Base-by-base conservation (phyloP, 1,140 invertebrate genomes). In the Diabrotica virgifera region DNA sequence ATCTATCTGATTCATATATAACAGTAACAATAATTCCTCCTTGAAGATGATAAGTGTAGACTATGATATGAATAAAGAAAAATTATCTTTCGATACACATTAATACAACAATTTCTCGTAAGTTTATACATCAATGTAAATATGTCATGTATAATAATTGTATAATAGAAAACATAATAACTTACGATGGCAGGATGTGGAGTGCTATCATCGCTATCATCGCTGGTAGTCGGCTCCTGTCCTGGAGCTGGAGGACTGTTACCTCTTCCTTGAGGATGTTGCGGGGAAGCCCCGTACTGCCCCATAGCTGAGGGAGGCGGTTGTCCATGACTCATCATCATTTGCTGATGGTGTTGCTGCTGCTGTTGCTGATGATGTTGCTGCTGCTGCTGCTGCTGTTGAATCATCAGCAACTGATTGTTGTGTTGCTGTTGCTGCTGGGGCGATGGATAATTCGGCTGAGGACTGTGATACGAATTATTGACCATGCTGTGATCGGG, bases 171-270 rank as follows among this genome's bases (percentile, higher is more conserved):
- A 46, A 46, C 4, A 4, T 24, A 24, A 24, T 24, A 36, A 46
- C 14, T 36, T 72, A 88, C 87, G 81, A 87, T 84, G 6, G 84
- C 85, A 11, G 86, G 81, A 76, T 88, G 87, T 40, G 91, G 90
- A 14, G 91, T 89, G 79, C 90, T 92, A 75, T 94, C 93, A 79
- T 95, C 92, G 73, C 91, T 93, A 73, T 94, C 92, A 77, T 94
- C 92, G 79, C 90, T 93, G 8, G 91, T 93, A 36, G 89, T 86
- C 59, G 82, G 83, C 70, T 85, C 85, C 66, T 83, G 83, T 55
- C 85, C 86, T 2, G 81, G 80, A 64, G 81, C 83, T 24, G 81
- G 83, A 40, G 83, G 85, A 74, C 82, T 86, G 55, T 81, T 83
- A 6, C 83, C 84, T 56, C 84, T 78, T 36, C 85, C 87, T 77